A percentile compares a stretch with the other conserved stretches of the same genome.
Evolutionary conservation across 2,888 invertebrate genomes (phyloP).

Genomic region (Monoplex corrugatus): DNA sequence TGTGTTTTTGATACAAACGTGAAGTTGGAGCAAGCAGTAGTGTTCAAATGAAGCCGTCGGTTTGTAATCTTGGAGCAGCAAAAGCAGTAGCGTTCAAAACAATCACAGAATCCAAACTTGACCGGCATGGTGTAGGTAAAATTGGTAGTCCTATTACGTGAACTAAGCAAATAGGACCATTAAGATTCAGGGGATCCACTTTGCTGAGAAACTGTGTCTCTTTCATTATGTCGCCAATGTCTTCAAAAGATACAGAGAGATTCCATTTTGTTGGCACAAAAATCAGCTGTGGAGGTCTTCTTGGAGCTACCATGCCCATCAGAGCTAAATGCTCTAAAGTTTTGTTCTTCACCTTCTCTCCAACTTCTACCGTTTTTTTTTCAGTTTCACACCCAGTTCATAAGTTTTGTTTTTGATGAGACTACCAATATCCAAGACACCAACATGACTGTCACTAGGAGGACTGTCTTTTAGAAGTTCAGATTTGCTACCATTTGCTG

Average conservation of each 20-base stretch:
- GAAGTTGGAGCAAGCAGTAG: conserved; percentile 72
- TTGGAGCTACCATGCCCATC: conserved; percentile 67
- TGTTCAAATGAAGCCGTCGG: conserved; percentile 68
- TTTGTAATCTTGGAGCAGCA: conserved; percentile 73
- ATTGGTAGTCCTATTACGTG: conserved; percentile 59
- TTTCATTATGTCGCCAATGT: conserved; percentile 74
- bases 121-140: conserved; percentile 60
- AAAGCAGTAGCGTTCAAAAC: conserved; percentile 70
- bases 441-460: background rate
- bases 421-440: conserved; percentile 10
- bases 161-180: conserved; percentile 58
- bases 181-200: conserved; percentile 62
- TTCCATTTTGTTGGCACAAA: conserved; percentile 67
- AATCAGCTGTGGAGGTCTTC: conserved; percentile 62
- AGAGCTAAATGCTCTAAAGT: conserved; percentile 71
- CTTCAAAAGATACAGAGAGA: conserved; percentile 70
- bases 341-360: conserved; percentile 72
- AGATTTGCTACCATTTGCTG: conserved; percentile 6
- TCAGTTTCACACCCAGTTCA: conserved; percentile 66
- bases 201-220: conserved; percentile 73
- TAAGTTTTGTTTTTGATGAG: conserved; percentile 62
- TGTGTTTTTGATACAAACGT: conserved; percentile 75
- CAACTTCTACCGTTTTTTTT: conserved; percentile 71
- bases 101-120: conserved; percentile 72
- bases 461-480: background rate